Conservation (phyloP, 2,113 vertebrate species). For the Scomber colias region DNA sequence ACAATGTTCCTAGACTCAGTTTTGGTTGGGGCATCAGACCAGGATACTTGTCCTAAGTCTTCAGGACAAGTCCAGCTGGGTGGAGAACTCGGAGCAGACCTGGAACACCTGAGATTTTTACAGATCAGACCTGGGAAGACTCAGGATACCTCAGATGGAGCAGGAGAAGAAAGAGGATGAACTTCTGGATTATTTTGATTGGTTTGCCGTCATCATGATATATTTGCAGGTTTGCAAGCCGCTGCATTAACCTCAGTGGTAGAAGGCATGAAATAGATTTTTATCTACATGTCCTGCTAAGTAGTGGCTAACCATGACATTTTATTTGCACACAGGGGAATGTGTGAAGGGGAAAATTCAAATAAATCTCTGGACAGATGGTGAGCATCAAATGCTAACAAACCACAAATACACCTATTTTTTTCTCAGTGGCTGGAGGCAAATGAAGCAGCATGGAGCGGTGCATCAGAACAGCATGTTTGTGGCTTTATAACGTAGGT, state of each 20-base stretch:
- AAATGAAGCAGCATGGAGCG: neutral
- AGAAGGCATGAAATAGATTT: neutral
- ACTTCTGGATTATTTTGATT: too few species aligned
- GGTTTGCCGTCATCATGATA: too few species aligned
- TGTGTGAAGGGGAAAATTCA: neutral
- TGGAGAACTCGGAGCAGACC: neutral
- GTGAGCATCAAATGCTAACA: neutral
- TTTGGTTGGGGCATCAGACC: too few species aligned
- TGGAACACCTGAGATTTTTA: neutral
- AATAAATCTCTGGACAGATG: slow-evolving; percentile 16
- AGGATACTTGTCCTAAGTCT: too few species aligned
- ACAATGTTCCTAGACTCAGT: too few species aligned
- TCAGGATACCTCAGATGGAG: neutral
- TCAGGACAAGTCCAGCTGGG: too few species aligned
- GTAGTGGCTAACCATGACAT: neutral
- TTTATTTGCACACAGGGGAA: slow-evolving; percentile 18
- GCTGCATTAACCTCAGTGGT: neutral
- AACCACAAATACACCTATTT: slow-evolving; percentile 7
- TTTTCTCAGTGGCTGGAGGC: slow-evolving; percentile 15
- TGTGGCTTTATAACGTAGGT: too few species aligned
- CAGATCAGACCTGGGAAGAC: neutral
- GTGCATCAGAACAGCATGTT: too few species aligned
- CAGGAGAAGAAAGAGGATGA: neutral
- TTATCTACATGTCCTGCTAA: neutral
- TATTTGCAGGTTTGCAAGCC: too few species aligned